A percentile compares a stretch with the other conserved stretches of the same genome.
Evolutionary conservation across 2,797 vertebrate species (phyloP).

Genomic region (Pagetopsis macropterus): DNA sequence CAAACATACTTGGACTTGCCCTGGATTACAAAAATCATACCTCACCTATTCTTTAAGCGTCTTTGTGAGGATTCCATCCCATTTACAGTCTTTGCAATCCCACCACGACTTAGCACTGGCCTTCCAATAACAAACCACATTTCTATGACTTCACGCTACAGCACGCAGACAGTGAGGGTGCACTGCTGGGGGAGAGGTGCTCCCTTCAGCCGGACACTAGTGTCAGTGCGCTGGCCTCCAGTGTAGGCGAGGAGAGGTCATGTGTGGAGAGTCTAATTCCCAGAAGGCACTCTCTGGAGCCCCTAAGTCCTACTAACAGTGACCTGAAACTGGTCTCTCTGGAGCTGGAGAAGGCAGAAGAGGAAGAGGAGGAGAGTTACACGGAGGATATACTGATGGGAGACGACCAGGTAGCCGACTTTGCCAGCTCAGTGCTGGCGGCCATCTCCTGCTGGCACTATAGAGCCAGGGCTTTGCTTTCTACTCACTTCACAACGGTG

Average conservation of each 20-base stretch:
- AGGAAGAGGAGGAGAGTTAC: conserved; percentile 79
- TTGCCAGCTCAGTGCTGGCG: conserved; percentile 89
- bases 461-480: conserved; percentile 95
- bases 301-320: conserved; percentile 74
- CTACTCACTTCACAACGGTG: conserved; percentile 92
- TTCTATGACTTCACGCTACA: conserved; percentile 83
- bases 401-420: conserved; percentile 93
- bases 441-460: conserved; percentile 95
- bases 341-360: conserved; percentile 60
- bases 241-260: conserved; percentile 69
- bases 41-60: conserved; percentile 59
- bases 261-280: conserved; percentile 70
- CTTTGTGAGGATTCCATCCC: conserved; percentile 41
- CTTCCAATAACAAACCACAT: conserved; percentile 79
- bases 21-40: conserved; percentile 48
- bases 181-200: conserved; percentile 82
- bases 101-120: conserved; percentile 58
- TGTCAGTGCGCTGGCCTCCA: conserved; percentile 73
- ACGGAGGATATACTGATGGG: conserved; percentile 89
- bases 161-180: conserved; percentile 89
- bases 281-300: conserved; percentile 76
- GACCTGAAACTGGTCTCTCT: conserved; percentile 66
- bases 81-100: conserved; percentile 61
- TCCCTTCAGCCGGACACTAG: conserved; percentile 74
- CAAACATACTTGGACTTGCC: conserved; percentile 26